phyloP scores from a whole-genome alignment of 2,797 vertebrate species.

The Scleropages formosus region DNA sequence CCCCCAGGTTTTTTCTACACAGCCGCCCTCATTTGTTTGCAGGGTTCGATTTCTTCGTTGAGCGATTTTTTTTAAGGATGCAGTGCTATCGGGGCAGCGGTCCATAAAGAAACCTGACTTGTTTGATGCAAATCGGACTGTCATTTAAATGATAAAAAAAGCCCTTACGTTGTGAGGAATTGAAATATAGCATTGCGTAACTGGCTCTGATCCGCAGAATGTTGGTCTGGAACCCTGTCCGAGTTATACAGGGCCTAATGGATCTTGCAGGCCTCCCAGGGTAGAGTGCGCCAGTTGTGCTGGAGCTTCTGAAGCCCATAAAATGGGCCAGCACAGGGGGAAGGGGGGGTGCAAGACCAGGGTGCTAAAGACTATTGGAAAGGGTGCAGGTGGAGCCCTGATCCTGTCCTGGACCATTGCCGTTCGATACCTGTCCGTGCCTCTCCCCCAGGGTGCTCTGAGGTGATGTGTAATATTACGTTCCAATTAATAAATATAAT shows the following conservation, averaged over 20 bases:
- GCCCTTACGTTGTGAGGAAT: constrained; percentile 11
- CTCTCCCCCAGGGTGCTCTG: no score
- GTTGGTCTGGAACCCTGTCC: constrained; percentile 21
- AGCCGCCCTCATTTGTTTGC: no score
- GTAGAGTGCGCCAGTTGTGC: constrained; percentile 16
- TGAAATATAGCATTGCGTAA: constrained; percentile 20
- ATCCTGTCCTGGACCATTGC: background rate
- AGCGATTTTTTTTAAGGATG: no score
- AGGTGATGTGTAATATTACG: no score
- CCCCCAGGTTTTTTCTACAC: constrained; percentile 1
- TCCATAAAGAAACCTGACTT: background rate
- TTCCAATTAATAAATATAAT: no score
- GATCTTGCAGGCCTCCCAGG: constrained; percentile 25
- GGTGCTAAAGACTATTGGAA: background rate
- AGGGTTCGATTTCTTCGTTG: no score
- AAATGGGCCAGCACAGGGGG: constrained; percentile 25
- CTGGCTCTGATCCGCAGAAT: constrained; percentile 29
- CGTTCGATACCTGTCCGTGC: constrained; percentile 15
- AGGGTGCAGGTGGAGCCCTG: background rate
- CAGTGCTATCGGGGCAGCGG: background rate
- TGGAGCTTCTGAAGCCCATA: constrained; percentile 34
- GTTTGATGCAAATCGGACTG: constrained; percentile 18
- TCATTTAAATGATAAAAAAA: constrained; percentile 17
- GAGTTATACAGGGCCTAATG: constrained; percentile 23
- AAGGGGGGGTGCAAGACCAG: background rate